A percentile compares a stretch with the other conserved stretches of the same genome.
Evolutionary conservation across 2,797 vertebrate genomes (phyloP).

Genomic region (Coregonus sp.): DNA sequence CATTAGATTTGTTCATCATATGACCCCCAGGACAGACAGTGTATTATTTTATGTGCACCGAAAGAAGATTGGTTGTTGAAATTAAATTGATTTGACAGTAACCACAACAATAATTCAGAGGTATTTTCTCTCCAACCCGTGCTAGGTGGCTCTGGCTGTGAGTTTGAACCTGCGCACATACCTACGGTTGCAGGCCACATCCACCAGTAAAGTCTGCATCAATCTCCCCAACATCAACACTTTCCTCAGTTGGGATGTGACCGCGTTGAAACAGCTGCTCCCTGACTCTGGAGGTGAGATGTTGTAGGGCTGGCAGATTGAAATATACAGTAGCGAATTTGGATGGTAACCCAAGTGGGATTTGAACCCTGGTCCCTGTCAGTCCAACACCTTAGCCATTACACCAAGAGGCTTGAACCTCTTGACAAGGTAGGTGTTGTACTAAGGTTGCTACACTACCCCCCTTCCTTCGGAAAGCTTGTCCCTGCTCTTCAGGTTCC

Average conservation of each 20-base stretch:
- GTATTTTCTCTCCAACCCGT: background rate
- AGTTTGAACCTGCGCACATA: conserved; percentile 91
- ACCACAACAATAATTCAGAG: background rate
- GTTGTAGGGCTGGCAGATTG: background rate
- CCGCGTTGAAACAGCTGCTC: conserved; percentile 68
- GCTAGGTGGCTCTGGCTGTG: conserved; percentile 88
- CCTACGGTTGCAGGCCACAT: conserved; percentile 73
- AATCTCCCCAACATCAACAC: conserved; percentile 84
- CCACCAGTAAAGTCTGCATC: conserved; percentile 69
- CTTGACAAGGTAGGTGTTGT: no score
- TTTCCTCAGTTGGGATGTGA: conserved; percentile 76
- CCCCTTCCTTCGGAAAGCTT: no score
- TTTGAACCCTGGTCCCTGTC: background rate
- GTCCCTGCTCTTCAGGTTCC: no score
- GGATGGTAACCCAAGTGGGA: background rate
- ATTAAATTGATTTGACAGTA: background rate
- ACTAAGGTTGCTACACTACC: no score
- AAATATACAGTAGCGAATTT: no score
- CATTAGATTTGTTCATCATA: background rate
- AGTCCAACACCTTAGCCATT: no score
- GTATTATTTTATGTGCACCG: background rate
- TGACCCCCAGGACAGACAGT: background rate
- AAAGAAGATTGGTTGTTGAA: background rate
- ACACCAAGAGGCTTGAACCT: no score
- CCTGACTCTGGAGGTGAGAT: conserved; percentile 67